These are phyloP conservation scores for Catamblyrhynchus diadema DNA, from an alignment of 2,797 vertebrate genomes.

Conservation along the genomic window DNA sequence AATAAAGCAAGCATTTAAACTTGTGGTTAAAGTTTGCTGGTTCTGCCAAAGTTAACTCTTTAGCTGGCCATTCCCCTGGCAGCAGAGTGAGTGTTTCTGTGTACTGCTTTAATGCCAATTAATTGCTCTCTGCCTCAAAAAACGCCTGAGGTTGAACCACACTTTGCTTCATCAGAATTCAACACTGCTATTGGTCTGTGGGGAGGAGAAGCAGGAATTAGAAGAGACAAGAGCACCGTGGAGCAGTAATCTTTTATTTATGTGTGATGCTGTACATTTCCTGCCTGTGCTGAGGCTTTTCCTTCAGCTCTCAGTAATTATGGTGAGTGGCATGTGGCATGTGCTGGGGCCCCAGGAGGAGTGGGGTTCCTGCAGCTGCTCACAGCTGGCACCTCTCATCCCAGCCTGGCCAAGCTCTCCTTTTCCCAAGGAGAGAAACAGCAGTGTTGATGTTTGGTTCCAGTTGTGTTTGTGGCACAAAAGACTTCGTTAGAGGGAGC, in stretches of 20 bases:
- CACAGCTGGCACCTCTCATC: neutral
- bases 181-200: slow-evolving; percentile 33
- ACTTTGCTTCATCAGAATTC: slow-evolving; percentile 52
- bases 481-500: neutral
- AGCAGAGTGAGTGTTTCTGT: neutral
- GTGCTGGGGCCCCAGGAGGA: slow-evolving; percentile 33
- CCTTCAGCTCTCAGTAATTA: slow-evolving; percentile 42
- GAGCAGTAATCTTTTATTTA: slow-evolving; percentile 67
- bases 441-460: neutral
- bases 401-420: neutral
- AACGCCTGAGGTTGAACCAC: slow-evolving; percentile 48
- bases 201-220: slow-evolving; percentile 40
- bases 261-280: slow-evolving; percentile 50
- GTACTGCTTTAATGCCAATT: slow-evolving; percentile 23
- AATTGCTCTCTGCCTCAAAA: slow-evolving; percentile 50
- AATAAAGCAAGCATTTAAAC: neutral
- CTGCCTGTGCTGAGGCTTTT: slow-evolving; percentile 14
- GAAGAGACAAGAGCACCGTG: slow-evolving; percentile 45
- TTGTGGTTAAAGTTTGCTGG: neutral
- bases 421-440: neutral
- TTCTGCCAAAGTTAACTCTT: neutral
- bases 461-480: neutral
- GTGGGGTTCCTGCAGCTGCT: slow-evolving; percentile 44
- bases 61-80: neutral
- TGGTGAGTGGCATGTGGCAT: slow-evolving; percentile 30